phyloP scores from a whole-genome alignment of 2,888 invertebrate species.

The Keiferia lycopersicella region DNA sequence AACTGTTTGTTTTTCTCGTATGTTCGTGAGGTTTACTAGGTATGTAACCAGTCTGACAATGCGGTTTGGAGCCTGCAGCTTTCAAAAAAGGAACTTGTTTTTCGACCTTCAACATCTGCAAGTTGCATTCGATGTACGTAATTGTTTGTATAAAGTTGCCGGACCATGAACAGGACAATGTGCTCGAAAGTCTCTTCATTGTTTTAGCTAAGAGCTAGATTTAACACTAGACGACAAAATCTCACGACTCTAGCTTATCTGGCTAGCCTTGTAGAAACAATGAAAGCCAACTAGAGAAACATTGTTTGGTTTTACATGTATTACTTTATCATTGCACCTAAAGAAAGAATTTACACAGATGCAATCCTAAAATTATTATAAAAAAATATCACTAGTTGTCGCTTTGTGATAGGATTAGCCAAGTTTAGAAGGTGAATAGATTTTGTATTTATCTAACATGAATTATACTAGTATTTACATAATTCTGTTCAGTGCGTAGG shows the following conservation, averaged over 20 bases:
- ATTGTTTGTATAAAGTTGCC: slow-evolving; percentile 46
- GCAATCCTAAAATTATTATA: not conserved
- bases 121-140: slow-evolving; percentile 42
- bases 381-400: not conserved
- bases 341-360: not conserved
- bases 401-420: not conserved
- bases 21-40: slow-evolving; percentile 20
- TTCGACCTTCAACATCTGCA: slow-evolving; percentile 52
- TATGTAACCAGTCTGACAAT: slow-evolving; percentile 28
- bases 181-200: slow-evolving; percentile 43
- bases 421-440: not conserved
- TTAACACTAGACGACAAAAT: slow-evolving; percentile 9
- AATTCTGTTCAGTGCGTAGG: not conserved
- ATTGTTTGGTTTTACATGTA: not conserved
- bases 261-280: slow-evolving; percentile 12
- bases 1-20: slow-evolving; percentile 55
- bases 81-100: slow-evolving; percentile 41
- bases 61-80: slow-evolving; percentile 48
- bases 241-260: slow-evolving; percentile 17
- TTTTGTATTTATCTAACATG: not conserved
- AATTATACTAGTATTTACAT: not conserved
- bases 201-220: slow-evolving; percentile 36
- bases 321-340: not conserved
- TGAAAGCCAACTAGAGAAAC: not conserved
- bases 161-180: slow-evolving; percentile 49